These are phyloP conservation scores for Cladopsammia gracilis DNA, from an alignment of 64 coral and sea anemone species.

Conservation along the genomic window DNA sequence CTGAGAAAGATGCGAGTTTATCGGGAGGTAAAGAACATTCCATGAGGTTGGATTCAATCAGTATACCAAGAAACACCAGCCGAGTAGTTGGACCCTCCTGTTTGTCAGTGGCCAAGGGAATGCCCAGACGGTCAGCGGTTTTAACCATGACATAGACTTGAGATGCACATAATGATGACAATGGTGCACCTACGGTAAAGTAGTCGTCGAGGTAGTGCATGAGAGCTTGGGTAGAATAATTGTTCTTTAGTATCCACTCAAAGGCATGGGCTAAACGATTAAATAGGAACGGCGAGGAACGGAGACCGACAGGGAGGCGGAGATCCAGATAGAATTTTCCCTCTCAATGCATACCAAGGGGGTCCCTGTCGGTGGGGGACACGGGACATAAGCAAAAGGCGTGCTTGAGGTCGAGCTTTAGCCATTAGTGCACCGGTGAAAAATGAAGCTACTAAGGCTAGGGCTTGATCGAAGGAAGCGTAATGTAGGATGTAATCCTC, in stretches of 20 bases:
- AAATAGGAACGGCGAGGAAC: neutral
- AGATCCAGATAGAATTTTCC: neutral
- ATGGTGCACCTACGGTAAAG: neutral
- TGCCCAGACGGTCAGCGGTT: neutral
- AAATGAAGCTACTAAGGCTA: neutral
- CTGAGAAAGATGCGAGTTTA: constrained; percentile 35
- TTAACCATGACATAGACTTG: neutral
- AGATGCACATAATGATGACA: neutral
- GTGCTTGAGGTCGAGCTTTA: constrained; percentile 7
- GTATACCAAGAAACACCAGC: constrained; percentile 31
- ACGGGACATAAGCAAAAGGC: neutral
- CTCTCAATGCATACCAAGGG: neutral
- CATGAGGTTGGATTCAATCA: constrained; percentile 7
- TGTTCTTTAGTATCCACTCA: neutral
- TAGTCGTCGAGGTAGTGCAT: constrained; percentile 9
- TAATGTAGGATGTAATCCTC: too few species aligned
- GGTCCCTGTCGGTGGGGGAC: neutral
- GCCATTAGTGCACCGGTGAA: neutral
- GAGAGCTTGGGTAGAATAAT: neutral
- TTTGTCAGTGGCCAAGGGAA: neutral
- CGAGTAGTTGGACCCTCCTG: neutral
- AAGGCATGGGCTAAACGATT: neutral
- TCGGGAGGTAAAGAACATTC: constrained; percentile 1
- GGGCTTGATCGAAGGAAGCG: too few species aligned
- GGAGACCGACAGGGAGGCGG: neutral